phyloP scores from a whole-genome alignment of 92 coral and sea anemone genomes.

The Parazoanthus darwini region DNA sequence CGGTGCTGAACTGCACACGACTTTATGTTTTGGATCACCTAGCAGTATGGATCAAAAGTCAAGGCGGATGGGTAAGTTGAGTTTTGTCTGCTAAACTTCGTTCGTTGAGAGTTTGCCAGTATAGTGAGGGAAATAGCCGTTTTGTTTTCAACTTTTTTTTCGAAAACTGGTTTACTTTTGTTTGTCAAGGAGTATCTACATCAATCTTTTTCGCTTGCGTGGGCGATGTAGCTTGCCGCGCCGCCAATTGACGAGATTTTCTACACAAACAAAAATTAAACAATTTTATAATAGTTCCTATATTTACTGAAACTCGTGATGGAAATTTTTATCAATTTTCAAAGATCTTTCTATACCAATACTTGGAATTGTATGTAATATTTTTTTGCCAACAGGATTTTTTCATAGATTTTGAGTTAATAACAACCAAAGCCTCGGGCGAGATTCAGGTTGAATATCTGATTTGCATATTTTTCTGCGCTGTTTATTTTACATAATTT shows the following conservation, averaged over 20 bases:
- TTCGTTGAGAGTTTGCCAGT: neutral
- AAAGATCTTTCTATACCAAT: neutral
- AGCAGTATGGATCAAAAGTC: constrained; percentile 87
- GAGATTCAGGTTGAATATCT: neutral
- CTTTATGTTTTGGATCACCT: constrained; percentile 79
- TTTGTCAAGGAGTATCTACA: constrained; percentile 13
- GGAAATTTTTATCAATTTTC: neutral
- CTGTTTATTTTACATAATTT: neutral
- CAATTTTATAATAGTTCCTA: neutral
- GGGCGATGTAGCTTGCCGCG: neutral
- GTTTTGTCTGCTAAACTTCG: neutral
- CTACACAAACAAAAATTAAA: neutral
- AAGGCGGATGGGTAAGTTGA: constrained; percentile 93
- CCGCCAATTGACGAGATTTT: neutral
- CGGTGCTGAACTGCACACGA: constrained; percentile 75
- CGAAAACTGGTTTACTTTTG: neutral
- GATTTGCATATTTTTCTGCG: constrained; percentile 10
- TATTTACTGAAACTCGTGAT: neutral
- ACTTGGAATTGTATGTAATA: neutral
- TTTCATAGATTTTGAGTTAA: neutral
- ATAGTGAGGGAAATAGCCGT: neutral
- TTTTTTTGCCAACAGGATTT: neutral
- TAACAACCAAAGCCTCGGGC: neutral
- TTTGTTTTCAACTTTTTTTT: neutral
- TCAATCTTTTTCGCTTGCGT: neutral